Evolutionary conservation across 1,140 invertebrate species (phyloP).

Genomic region (Drosophila ananassae): DNA sequence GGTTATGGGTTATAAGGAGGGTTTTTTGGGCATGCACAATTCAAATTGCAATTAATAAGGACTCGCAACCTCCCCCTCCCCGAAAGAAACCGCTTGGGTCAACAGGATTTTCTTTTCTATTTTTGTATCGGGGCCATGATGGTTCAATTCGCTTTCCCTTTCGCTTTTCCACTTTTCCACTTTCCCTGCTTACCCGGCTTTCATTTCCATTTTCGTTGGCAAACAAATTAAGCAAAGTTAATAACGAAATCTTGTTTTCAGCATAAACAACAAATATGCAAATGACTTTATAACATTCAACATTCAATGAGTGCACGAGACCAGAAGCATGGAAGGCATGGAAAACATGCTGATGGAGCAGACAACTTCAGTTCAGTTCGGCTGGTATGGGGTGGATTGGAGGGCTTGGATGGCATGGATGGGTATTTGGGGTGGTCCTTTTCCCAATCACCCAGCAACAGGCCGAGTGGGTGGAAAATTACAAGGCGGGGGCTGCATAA

Average conservation of each 20-base stretch:
- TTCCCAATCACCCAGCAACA: conserved; percentile 16
- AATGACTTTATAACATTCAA: conserved; percentile 75
- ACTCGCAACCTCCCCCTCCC: conserved; percentile 5
- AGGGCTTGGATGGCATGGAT: neutral
- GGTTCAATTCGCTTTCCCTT: conserved; percentile 51
- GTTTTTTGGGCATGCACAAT: conserved; percentile 35
- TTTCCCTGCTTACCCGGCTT: neutral
- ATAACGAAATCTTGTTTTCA: conserved; percentile 82
- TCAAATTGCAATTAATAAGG: conserved; percentile 65
- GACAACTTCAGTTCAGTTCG: conserved; percentile 21
- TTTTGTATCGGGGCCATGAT: conserved; percentile 13
- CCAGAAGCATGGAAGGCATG: neutral
- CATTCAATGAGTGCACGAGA: conserved; percentile 26
- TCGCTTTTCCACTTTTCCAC: neutral
- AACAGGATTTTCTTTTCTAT: conserved; percentile 55
- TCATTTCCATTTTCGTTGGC: conserved; percentile 48
- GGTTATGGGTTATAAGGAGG: conserved; percentile 13
- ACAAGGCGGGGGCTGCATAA: conserved; percentile 17
- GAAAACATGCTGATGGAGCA: conserved; percentile 60
- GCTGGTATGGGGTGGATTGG: neutral
- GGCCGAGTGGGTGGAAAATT: conserved; percentile 2
- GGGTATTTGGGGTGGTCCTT: conserved; percentile 1
- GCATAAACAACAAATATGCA: conserved; percentile 81
- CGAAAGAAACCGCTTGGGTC: conserved; percentile 69
- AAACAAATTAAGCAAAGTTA: conserved; percentile 83